phyloP scores from a whole-genome alignment of 2,113 vertebrate genomes.

The Morone chrysops region DNA sequence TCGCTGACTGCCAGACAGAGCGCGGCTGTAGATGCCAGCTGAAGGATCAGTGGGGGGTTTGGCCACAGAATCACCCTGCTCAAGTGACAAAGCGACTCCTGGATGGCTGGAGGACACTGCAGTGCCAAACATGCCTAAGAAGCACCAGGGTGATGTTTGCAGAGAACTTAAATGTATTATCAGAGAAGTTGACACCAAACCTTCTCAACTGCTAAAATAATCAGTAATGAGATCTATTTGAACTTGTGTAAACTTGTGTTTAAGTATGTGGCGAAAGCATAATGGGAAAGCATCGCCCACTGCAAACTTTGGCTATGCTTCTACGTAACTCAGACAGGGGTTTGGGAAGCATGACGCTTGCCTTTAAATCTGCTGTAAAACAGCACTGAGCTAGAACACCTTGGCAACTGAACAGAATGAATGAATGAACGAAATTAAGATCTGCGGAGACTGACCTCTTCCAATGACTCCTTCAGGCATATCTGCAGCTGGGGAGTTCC shows the following conservation, averaged over 20 bases:
- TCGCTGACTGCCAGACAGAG: conserved; percentile 67
- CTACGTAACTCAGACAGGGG: no score
- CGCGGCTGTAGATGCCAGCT: conserved; percentile 77
- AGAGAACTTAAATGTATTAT: conserved; percentile 10
- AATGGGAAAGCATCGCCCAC: background rate
- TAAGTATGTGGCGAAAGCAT: background rate
- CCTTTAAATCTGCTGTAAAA: conserved; percentile 8
- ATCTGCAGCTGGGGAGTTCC: conserved; percentile 71
- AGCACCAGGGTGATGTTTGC: background rate
- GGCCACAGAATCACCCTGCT: conserved; percentile 73
- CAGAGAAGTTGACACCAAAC: background rate
- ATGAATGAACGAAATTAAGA: conserved; percentile 1
- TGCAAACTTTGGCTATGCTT: background rate
- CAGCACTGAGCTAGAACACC: background rate
- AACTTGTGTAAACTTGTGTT: background rate
- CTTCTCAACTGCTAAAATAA: background rate
- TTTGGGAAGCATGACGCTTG: background rate
- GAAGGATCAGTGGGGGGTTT: conserved; percentile 72
- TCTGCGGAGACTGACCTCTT: conserved; percentile 84
- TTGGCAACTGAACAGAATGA: background rate
- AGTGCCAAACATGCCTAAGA: conserved; percentile 88
- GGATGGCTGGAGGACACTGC: conserved; percentile 61
- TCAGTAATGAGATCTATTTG: background rate
- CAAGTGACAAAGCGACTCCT: conserved; percentile 65
- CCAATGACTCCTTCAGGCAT: conserved; percentile 88